A percentile compares a stretch with the other conserved stretches of the same genome.
Evolutionary conservation across 2,113 vertebrate genomes (phyloP).

Genomic region (Lagopus muta): DNA sequence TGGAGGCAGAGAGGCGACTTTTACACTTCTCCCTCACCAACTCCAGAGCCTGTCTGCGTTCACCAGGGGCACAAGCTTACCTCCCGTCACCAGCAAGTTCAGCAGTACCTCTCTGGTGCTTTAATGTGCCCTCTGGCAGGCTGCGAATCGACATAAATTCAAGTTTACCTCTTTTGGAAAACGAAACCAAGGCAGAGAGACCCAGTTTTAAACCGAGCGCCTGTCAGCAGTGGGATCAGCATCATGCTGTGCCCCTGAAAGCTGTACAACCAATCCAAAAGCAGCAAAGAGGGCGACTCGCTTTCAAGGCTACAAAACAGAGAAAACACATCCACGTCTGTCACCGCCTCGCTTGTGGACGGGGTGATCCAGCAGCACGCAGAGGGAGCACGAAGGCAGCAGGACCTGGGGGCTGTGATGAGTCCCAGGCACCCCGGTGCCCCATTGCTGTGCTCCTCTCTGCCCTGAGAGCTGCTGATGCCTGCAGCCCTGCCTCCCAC

Average conservation of each 20-base stretch:
- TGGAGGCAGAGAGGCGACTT: background rate
- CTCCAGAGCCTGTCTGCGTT: background rate
- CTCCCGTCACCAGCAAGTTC: fast-evolving
- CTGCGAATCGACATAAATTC: fast-evolving
- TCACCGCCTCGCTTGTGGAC: fast-evolving
- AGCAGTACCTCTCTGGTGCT: fast-evolving
- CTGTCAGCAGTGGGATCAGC: background rate
- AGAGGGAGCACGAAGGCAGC: background rate
- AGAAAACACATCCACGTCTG: background rate
- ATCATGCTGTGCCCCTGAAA: fast-evolving
- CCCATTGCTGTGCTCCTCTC: fast-evolving
- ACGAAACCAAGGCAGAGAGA: fast-evolving
- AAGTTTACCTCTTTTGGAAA: background rate
- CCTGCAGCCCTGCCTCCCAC: background rate
- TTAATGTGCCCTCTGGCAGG: no score
- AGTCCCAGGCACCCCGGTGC: fast-evolving
- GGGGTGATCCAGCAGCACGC: fast-evolving
- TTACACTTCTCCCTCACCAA: background rate
- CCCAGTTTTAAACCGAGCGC: background rate
- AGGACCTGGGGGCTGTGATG: fast-evolving
- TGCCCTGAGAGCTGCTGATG: background rate
- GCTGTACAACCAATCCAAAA: background rate
- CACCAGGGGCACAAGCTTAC: fast-evolving
- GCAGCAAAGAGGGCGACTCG: fast-evolving
- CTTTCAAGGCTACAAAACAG: background rate